phyloP scores from a whole-genome alignment of 2,888 invertebrate genomes.

The Phasia obesa region DNA sequence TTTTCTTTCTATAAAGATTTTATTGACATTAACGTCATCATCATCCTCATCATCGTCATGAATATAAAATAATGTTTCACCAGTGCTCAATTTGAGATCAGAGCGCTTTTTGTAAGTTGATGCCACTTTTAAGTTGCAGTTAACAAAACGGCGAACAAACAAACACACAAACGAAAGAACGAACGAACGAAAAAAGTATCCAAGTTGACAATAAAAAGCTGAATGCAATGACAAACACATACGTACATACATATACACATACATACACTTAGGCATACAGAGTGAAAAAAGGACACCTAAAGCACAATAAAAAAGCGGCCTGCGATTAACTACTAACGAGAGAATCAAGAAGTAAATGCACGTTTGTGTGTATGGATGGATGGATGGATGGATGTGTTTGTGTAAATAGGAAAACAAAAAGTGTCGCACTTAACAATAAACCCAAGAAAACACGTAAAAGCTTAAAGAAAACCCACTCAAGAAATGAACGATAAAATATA shows the following conservation, averaged over 20 bases:
- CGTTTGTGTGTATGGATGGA: not conserved
- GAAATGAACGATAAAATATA: slow-evolving; percentile 30
- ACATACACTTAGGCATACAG: slow-evolving; percentile 11
- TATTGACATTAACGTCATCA: slow-evolving; percentile 40
- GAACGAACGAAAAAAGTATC: not conserved
- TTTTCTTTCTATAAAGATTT: slow-evolving; percentile 25
- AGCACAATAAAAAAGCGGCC: slow-evolving; percentile 41
- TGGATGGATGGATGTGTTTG: not conserved
- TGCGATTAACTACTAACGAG: slow-evolving; percentile 40
- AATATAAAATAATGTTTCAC: slow-evolving; percentile 71
- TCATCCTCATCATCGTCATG: slow-evolving; percentile 63
- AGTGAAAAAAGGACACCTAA: slow-evolving; percentile 51
- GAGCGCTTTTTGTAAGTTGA: slow-evolving; percentile 62
- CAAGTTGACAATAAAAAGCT: slow-evolving; percentile 44
- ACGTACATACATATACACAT: not conserved
- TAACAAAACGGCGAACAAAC: slow-evolving; percentile 59
- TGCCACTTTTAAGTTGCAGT: slow-evolving; percentile 68
- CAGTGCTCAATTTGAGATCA: slow-evolving; percentile 69
- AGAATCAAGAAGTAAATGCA: slow-evolving; percentile 5
- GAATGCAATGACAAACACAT: slow-evolving; percentile 21
- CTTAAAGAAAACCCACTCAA: slow-evolving; percentile 62
- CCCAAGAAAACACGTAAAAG: slow-evolving; percentile 51
- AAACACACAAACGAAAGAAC: slow-evolving; percentile 2
- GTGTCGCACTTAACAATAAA: slow-evolving; percentile 37
- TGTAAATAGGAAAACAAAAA: slow-evolving; percentile 6